Conservation (phyloP, 2,888 invertebrate genomes). For the Ophion slaviceki region DNA sequence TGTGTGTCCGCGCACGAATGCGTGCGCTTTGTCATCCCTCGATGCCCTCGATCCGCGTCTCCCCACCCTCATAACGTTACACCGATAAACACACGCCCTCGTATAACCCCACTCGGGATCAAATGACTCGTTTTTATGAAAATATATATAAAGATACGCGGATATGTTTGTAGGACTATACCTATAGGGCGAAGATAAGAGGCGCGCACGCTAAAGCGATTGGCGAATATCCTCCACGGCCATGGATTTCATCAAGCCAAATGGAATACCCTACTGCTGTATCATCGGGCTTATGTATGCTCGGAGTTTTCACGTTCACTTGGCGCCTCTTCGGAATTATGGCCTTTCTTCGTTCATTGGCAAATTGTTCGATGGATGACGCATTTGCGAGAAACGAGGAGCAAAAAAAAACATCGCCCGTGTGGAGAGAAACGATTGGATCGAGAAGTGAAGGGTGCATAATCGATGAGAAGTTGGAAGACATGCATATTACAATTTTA, state of each 20-base stretch:
- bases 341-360: neutral
- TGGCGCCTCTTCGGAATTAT: neutral
- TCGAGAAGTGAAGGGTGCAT: too few species aligned
- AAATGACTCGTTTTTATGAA: slow-evolving; percentile 67
- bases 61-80: slow-evolving; percentile 62
- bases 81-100: slow-evolving; percentile 65
- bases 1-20: slow-evolving; percentile 56
- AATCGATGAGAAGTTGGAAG: too few species aligned
- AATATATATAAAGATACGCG: slow-evolving; percentile 17
- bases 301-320: slow-evolving; percentile 1
- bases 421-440: too few species aligned
- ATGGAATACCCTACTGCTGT: slow-evolving; percentile 23
- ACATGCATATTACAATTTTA: too few species aligned
- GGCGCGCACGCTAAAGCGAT: slow-evolving; percentile 27
- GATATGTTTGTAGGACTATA: neutral
- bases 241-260: slow-evolving; percentile 31
- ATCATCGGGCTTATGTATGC: neutral
- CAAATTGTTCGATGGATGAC: neutral
- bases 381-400: too few species aligned
- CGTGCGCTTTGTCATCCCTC: slow-evolving; percentile 57
- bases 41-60: slow-evolving; percentile 40
- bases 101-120: slow-evolving; percentile 55
- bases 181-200: neutral
- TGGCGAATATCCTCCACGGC: slow-evolving; percentile 27
- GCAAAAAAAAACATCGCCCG: too few species aligned